Evolutionary conservation across 2,113 vertebrate genomes (phyloP), one percentile per base, ranked within the genome.

Genomic region (Falcunculus frontatus): DNA sequence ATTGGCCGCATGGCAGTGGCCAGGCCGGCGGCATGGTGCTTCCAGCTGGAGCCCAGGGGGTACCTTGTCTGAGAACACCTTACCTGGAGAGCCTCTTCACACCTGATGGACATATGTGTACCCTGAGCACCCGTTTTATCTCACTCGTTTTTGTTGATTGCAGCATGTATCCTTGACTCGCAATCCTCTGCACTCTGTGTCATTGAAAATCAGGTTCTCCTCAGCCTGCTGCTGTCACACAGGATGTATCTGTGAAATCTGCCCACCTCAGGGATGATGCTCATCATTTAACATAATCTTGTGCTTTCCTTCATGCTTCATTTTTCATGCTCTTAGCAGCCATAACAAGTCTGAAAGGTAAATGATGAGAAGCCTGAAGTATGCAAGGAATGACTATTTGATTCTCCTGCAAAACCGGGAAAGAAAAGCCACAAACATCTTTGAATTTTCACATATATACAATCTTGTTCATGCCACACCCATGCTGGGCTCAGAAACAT

Each of bases 1-100:
- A 0, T 0, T 4, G 2, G 20, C 59, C 44, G 55, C 1, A 0
- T 4, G 27, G 4, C 42, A 6, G 21, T 9, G 64, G 50, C 39
- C 26, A 39, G 19, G 67, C 72, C 42, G 65, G 11, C 2, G 17
- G 26, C 8, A 0, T 1, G 27, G 10, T 16, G 9, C 92, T 57
- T 4, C 9, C 56, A 76, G 78, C 30, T 74, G 60, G 82, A 88
- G 78, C 78, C 52, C 56, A 3, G 0, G 16, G 42, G 41, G 73
- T 41, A 9, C 29, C 39, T 33, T 30, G 25, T 7, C 14, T 2
- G 2, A 39, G 50, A 4, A 2, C 1, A 2, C 13, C 42, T 55
- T 11, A 32, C 84, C 70, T 80, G 83, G 22, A 39, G 30, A 72
- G 17, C 35, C 4, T 1, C 30, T 27, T 13, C 49, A 9, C 35